Evolutionary conservation across 2,113 vertebrate species (phyloP).

Genomic region (Hippocampus abdominalis): DNA sequence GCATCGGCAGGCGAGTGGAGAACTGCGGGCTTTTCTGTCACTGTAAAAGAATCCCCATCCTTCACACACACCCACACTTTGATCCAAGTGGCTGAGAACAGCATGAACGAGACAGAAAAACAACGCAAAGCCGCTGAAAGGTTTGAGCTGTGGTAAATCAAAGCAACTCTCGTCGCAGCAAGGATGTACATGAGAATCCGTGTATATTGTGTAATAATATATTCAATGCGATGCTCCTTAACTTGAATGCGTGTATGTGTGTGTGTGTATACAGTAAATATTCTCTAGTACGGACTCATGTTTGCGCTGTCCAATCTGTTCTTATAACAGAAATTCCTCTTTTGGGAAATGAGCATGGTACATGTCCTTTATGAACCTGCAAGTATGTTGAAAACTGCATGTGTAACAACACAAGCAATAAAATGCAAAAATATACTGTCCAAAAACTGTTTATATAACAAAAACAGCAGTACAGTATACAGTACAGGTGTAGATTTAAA

Average conservation of each 20-base stretch:
- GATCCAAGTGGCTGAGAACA: constrained; percentile 22
- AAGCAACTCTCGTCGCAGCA: background rate
- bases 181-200: background rate
- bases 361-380: no score
- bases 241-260: background rate
- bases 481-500: no score
- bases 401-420: no score
- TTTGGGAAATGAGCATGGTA: no score
- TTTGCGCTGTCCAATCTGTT: no score
- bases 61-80: constrained; percentile 29
- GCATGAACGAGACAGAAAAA: constrained; percentile 19
- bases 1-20: constrained; percentile 32
- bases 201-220: background rate
- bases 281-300: no score
- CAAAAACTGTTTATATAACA: no score
- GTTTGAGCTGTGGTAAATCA: constrained; percentile 1
- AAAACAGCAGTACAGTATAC: no score
- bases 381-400: no score
- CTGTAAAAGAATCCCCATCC: constrained; percentile 26
- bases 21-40: constrained; percentile 43
- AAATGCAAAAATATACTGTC: no score
- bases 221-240: background rate
- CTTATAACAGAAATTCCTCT: no score
- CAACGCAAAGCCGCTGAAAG: constrained; percentile 18
- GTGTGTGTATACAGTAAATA: no score